A percentile compares a stretch with the other conserved stretches of the same genome.
phyloP scores from a whole-genome alignment of 2,797 vertebrate genomes.

The Fratercula arctica region DNA sequence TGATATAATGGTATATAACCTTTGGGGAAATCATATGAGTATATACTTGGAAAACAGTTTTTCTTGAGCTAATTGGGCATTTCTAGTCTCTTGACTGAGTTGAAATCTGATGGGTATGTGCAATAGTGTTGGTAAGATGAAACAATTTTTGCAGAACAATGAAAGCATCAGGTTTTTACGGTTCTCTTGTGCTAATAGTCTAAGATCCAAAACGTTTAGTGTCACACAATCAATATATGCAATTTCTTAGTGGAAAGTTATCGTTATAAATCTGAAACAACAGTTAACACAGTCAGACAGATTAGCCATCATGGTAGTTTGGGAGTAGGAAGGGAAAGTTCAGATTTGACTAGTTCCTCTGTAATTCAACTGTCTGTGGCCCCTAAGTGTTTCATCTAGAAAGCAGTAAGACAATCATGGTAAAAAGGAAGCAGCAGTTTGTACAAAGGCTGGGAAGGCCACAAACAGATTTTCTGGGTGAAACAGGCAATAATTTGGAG shows the following conservation, averaged over 20 bases:
- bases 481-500: background rate
- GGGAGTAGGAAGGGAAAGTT: background rate
- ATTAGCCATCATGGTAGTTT: background rate
- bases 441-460: background rate
- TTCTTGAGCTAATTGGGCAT: background rate
- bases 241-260: background rate
- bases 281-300: background rate
- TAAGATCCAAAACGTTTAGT: background rate
- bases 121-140: background rate
- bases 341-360: background rate
- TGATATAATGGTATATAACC: background rate
- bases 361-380: background rate
- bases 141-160: conserved; percentile 10
- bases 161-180: background rate
- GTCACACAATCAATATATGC: conserved; percentile 5
- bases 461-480: background rate
- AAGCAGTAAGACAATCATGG: background rate
- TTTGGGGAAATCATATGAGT: background rate
- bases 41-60: background rate
- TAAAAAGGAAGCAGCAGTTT: background rate
- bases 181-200: background rate
- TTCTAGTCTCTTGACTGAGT: background rate
- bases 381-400: background rate
- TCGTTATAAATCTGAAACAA: background rate
- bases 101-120: background rate